Evolutionary conservation across 2,113 vertebrate species (phyloP).

Genomic region (Columbina picui): DNA sequence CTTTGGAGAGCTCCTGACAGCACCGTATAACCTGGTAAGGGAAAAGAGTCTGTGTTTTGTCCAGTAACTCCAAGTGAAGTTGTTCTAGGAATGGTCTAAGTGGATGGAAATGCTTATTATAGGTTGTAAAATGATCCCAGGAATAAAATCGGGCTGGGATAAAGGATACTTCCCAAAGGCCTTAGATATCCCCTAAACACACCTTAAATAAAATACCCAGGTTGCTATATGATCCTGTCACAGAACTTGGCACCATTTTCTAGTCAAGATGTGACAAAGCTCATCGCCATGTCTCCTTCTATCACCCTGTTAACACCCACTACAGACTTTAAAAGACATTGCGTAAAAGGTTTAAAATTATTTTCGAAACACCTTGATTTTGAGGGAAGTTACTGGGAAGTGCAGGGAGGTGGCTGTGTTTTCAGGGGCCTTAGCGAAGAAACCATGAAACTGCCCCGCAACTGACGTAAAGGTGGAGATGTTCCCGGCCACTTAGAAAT

Average conservation of each 20-base stretch:
- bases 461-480: too few species aligned
- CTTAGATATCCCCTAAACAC: not conserved
- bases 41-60: not conserved
- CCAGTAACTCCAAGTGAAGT: not conserved
- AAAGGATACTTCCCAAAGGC: not conserved
- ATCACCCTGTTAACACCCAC: not conserved
- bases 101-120: not conserved
- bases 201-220: not conserved
- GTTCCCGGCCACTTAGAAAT: not conserved
- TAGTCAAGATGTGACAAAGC: not conserved
- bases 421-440: not conserved
- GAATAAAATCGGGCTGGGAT: not conserved
- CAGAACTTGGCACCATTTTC: not conserved
- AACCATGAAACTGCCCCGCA: not conserved
- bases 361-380: not conserved
- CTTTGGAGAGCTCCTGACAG: not conserved
- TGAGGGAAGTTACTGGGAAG: too few species aligned
- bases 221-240: not conserved
- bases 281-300: not conserved
- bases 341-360: not conserved
- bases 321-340: not conserved
- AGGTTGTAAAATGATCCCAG: not conserved
- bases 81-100: not conserved
- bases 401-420: fast-evolving
- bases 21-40: not conserved